Percentiles rank a stretch among this genome's conserved stretches.
These are phyloP conservation scores for Sussaba pulchella DNA, from an alignment of 2,888 invertebrate species.

Conservation along the genomic window DNA sequence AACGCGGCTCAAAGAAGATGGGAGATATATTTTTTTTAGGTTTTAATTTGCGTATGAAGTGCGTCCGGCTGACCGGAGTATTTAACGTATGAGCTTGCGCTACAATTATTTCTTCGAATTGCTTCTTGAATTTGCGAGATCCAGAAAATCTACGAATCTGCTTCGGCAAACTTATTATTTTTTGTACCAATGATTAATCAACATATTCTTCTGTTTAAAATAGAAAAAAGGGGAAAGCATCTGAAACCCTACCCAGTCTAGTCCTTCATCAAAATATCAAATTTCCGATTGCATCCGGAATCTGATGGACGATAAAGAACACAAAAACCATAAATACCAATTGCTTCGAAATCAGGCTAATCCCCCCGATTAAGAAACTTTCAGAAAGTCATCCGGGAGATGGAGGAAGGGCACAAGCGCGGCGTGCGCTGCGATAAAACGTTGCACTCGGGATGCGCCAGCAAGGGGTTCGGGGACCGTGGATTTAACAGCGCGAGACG, in stretches of 20 bases:
- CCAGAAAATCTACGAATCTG: neutral
- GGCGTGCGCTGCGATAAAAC: conserved; percentile 17
- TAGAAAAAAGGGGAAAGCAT: too few species aligned
- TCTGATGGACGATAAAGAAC: neutral
- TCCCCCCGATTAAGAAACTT: neutral
- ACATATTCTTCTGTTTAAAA: too few species aligned
- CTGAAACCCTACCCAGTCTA: too few species aligned
- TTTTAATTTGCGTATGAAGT: conserved; percentile 76
- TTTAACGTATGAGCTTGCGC: conserved; percentile 7
- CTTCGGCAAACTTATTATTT: neutral
- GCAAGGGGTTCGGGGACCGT: conserved; percentile 17
- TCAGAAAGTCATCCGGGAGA: neutral
- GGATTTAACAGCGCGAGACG: conserved; percentile 38
- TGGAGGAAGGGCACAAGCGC: too few species aligned
- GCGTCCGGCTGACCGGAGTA: conserved; percentile 76
- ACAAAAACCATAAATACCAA: neutral
- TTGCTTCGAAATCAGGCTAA: neutral
- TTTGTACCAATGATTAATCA: too few species aligned
- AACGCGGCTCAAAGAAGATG: conserved; percentile 28
- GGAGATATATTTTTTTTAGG: conserved; percentile 74
- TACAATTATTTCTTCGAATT: too few species aligned
- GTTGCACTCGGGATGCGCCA: conserved; percentile 12
- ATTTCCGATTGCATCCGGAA: too few species aligned
- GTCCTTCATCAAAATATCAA: too few species aligned
- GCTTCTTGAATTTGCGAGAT: neutral